A percentile compares a stretch with the other conserved stretches of the same genome.
phyloP scores from a whole-genome alignment of 23 tunicate species.

The Trididemnum clinides region DNA sequence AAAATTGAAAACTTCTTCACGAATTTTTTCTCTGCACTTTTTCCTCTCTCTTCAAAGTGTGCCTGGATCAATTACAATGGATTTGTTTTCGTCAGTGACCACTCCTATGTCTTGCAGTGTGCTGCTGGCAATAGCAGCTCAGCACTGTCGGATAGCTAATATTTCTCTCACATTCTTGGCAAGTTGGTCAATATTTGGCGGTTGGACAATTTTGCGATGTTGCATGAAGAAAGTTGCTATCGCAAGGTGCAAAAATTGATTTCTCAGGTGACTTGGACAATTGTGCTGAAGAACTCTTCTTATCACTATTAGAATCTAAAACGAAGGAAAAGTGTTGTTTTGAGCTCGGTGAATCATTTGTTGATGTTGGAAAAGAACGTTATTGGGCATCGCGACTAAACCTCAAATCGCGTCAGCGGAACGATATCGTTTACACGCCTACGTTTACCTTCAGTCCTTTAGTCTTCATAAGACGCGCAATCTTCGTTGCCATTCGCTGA shows the following conservation, averaged over 20 bases:
- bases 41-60: not conserved
- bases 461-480: too few relatives aligned
- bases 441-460: too few relatives aligned
- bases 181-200: conserved; percentile 18
- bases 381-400: not conserved
- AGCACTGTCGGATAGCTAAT: conserved; percentile 37
- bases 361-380: not conserved
- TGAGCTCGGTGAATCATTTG: not conserved
- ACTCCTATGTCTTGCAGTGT: conserved; percentile 36
- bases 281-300: not conserved
- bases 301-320: not conserved
- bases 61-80: not conserved
- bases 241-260: not conserved
- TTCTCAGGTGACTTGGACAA: not conserved
- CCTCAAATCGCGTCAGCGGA: too few relatives aligned
- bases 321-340: not conserved
- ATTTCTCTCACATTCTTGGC: conserved; percentile 31
- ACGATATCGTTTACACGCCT: too few relatives aligned
- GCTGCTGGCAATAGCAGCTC: conserved; percentile 51
- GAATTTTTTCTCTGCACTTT: conserved; percentile 25
- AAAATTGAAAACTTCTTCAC: not conserved
- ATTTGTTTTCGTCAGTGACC: not conserved
- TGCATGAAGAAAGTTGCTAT: not conserved
- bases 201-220: conserved; percentile 19
- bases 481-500: too few relatives aligned